Evolutionary conservation across 2,888 invertebrate species (phyloP), one percentile per base, ranked within the genome.

Genomic region (Caenorhabditis sp.): DNA sequence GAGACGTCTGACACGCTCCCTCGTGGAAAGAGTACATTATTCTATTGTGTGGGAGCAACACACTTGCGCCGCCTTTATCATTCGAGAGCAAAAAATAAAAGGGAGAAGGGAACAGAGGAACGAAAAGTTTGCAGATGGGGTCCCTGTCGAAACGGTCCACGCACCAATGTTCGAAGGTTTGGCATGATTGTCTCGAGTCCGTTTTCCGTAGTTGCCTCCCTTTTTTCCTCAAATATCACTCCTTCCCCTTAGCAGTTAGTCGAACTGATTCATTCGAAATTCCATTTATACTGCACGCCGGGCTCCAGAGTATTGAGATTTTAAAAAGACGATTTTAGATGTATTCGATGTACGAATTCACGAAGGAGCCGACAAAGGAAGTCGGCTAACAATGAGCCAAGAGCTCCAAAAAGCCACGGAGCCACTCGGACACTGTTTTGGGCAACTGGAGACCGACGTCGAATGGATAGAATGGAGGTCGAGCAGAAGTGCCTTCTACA

Each of bases 271-370:
- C n/a, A n/a, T n/a, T n/a, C n/a, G n/a, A n/a, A n/a, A n/a, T n/a
- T n/a, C n/a, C n/a, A n/a, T n/a, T n/a, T n/a, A n/a, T n/a, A n/a
- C n/a, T 63, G 52, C 52, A 53, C 59, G 59, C 45, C 9, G 2
- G n/a, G 39, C 7, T 27, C 17, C 13, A 9, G 13, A 22, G 22
- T 24, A n/a, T n/a, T n/a, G n/a, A n/a, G n/a, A n/a, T n/a, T n/a
- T n/a, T n/a, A n/a, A n/a, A n/a, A n/a, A n/a, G n/a, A n/a, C n/a
- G n/a, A n/a, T n/a, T n/a, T n/a, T n/a, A 87, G 87, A 87, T 73
- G 76, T 86, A 9, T 86, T 80, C 70, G 88, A 87, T 68, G 77
- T 88, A n/a, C 80, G 88, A 24, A 85, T 88, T 22, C 86, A 86
- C 72, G 88, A 88, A 62, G 83, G 80, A 30, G 88, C 88, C 1